These are phyloP conservation scores for Solen grandis DNA, from an alignment of 1,140 invertebrate species.

Conservation along the genomic window DNA sequence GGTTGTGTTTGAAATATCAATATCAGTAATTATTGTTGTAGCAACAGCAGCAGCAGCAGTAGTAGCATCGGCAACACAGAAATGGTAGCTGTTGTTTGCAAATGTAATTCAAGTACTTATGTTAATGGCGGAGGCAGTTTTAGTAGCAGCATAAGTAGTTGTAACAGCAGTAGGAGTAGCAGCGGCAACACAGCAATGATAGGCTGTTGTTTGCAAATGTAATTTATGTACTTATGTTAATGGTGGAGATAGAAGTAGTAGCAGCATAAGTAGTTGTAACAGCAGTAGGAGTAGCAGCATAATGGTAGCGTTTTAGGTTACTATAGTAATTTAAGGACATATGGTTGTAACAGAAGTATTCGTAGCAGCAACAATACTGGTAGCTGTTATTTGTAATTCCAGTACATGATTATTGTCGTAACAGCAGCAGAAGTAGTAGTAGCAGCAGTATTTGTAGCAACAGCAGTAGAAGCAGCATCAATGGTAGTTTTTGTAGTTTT, in stretches of 20 bases:
- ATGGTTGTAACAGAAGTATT: too few relatives aligned
- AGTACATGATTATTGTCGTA: too few relatives aligned
- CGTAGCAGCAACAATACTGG: slow-evolving; percentile 44
- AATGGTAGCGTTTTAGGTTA: neutral
- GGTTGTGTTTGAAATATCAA: slow-evolving; percentile 16
- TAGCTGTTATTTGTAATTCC: too few relatives aligned
- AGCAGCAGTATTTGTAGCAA: too few relatives aligned
- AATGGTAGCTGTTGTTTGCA: neutral
- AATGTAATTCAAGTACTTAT: slow-evolving; percentile 17
- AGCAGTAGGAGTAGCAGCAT: slow-evolving; percentile 53
- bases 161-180: slow-evolving; percentile 52
- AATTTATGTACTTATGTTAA: slow-evolving; percentile 21
- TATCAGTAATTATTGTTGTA: slow-evolving; percentile 39
- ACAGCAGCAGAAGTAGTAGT: too few relatives aligned
- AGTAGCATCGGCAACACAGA: too few relatives aligned
- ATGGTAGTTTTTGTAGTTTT: too few relatives aligned
- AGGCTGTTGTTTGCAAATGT: neutral
- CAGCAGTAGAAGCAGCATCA: too few relatives aligned
- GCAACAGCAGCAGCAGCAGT: slow-evolving; percentile 53
- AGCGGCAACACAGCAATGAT: slow-evolving; percentile 6
- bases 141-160: slow-evolving; percentile 48
- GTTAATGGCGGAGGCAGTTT: too few relatives aligned
- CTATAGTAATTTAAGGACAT: neutral
- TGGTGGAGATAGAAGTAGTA: slow-evolving; percentile 53
- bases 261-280: slow-evolving; percentile 44